Conservation (phyloP, 2,797 vertebrate genomes). For the Acanthopagrus latus region DNA sequence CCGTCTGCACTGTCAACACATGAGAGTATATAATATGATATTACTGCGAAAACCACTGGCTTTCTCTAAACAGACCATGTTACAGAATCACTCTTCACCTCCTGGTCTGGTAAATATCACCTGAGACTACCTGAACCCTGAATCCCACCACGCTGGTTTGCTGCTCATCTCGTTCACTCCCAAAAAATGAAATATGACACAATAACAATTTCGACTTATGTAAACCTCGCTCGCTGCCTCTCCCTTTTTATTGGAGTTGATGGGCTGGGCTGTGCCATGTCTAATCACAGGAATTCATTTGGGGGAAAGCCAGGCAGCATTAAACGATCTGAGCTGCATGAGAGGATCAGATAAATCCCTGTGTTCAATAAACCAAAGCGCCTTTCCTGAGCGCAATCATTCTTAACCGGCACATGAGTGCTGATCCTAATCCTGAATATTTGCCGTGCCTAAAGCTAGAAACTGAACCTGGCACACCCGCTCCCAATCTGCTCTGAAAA, state of each 20-base stretch:
- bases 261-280: constrained; percentile 74
- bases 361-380: constrained; percentile 86
- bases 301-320: constrained; percentile 81
- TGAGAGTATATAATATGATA: constrained; percentile 11
- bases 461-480: constrained; percentile 59
- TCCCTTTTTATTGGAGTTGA: constrained; percentile 63
- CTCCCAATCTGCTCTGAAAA: constrained; percentile 62
- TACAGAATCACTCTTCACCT: background rate
- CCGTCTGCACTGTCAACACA: constrained; percentile 19
- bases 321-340: constrained; percentile 85
- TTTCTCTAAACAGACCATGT: background rate
- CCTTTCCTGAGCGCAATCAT: constrained; percentile 88
- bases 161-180: constrained; percentile 36
- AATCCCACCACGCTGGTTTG: background rate
- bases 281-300: constrained; percentile 86
- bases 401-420: constrained; percentile 83
- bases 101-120: constrained; percentile 22
- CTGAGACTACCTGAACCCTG: constrained; percentile 23
- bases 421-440: constrained; percentile 87
- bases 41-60: constrained; percentile 22
- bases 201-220: constrained; percentile 62
- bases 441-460: constrained; percentile 71
- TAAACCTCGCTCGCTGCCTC: constrained; percentile 56
- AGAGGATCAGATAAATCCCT: constrained; percentile 88
- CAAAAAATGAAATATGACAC: constrained; percentile 65